phyloP scores from a whole-genome alignment of 2,888 invertebrate genomes.

The Drosophila limbata region DNA sequence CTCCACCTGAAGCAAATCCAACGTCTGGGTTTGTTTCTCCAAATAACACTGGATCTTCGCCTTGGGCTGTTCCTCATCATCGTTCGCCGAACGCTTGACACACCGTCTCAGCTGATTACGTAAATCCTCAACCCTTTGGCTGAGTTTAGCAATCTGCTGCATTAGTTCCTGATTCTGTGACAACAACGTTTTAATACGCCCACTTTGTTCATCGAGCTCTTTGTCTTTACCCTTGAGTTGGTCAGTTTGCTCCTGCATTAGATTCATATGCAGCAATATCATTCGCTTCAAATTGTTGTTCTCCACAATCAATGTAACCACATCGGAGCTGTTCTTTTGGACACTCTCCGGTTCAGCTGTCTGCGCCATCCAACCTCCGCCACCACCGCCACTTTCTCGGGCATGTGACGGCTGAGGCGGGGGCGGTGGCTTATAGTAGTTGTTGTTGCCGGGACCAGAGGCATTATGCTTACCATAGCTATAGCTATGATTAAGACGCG shows the following conservation, averaged over 20 bases:
- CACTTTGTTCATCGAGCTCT: slow-evolving; percentile 89
- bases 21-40: slow-evolving; percentile 58
- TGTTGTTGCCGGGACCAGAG: slow-evolving; percentile 11
- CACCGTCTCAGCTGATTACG: slow-evolving; percentile 63
- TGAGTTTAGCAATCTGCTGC: slow-evolving; percentile 86
- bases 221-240: slow-evolving; percentile 92
- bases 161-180: slow-evolving; percentile 72
- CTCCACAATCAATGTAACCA: slow-evolving; percentile 83
- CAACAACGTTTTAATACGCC: slow-evolving; percentile 93
- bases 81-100: slow-evolving; percentile 56
- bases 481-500: slow-evolving; percentile 71
- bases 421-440: slow-evolving; percentile 47
- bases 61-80: slow-evolving; percentile 58
- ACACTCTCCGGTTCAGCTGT: slow-evolving; percentile 14
- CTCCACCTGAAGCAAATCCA: slow-evolving; percentile 2
- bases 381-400: slow-evolving; percentile 38
- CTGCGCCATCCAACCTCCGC: slow-evolving; percentile 33
- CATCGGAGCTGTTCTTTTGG: slow-evolving; percentile 52
- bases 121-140: slow-evolving; percentile 69
- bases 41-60: slow-evolving; percentile 49
- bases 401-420: slow-evolving; percentile 4
- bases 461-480: slow-evolving; percentile 24
- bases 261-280: slow-evolving; percentile 92
- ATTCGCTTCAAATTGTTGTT: slow-evolving; percentile 89
- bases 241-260: slow-evolving; percentile 96